Percentiles rank a stretch among this genome's conserved stretches.
Conservation (phyloP, 2,797 vertebrate genomes). For the Manis javanica region DNA sequence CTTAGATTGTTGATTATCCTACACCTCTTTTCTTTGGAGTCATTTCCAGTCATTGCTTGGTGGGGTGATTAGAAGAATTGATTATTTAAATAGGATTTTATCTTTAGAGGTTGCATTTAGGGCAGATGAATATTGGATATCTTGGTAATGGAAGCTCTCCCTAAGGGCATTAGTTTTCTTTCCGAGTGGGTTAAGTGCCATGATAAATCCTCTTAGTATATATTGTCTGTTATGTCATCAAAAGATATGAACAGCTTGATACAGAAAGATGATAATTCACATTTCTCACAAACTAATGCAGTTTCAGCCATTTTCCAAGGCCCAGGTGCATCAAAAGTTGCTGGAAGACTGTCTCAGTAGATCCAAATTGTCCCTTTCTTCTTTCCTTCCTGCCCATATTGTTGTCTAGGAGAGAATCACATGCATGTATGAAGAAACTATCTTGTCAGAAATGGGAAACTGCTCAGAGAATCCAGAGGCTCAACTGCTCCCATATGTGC, state of each 20-base stretch:
- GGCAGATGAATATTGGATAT: slow-evolving; percentile 72
- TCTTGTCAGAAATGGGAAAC: slow-evolving; percentile 31
- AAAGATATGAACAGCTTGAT: slow-evolving; percentile 67
- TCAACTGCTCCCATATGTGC: not conserved
- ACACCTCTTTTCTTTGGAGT: slow-evolving; percentile 39
- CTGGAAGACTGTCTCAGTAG: not conserved
- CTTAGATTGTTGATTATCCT: slow-evolving; percentile 19
- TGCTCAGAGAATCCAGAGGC: not conserved
- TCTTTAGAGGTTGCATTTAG: slow-evolving; percentile 74
- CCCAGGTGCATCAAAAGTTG: not conserved
- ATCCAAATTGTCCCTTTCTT: not conserved
- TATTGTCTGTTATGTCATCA: slow-evolving; percentile 27
- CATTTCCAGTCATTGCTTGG: slow-evolving; percentile 75
- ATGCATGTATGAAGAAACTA: not conserved
- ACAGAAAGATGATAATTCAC: slow-evolving; percentile 63
- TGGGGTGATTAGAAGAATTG: slow-evolving; percentile 67
- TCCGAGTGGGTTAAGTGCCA: slow-evolving; percentile 63
- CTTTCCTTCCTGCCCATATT: not conserved
- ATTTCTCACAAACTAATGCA: slow-evolving; percentile 48
- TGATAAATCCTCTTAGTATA: slow-evolving; percentile 62
- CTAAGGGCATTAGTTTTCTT: slow-evolving; percentile 60
- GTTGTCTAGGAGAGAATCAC: not conserved
- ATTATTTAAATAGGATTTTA: slow-evolving; percentile 77
- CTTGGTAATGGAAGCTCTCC: slow-evolving; percentile 74
- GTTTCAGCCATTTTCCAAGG: slow-evolving; percentile 41